Conservation (phyloP, 2,797 vertebrate species). For the Centroberyx gerrardi region DNA sequence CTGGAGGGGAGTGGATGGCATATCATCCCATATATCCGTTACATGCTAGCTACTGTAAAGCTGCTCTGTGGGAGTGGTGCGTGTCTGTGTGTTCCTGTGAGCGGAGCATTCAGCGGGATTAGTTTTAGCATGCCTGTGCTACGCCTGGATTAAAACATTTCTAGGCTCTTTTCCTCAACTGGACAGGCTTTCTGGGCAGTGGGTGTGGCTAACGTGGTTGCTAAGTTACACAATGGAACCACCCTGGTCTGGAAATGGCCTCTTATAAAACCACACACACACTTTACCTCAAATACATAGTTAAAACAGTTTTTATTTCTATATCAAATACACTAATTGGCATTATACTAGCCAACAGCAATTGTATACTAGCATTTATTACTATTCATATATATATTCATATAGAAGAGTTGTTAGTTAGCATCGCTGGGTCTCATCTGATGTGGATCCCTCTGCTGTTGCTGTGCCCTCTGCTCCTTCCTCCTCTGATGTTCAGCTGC, state of each 20-base stretch:
- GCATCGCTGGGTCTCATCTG: constrained; percentile 21
- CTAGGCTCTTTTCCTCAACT: constrained; percentile 64
- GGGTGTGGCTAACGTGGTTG: constrained; percentile 40
- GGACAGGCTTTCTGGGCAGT: constrained; percentile 42
- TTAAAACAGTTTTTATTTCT: constrained; percentile 38
- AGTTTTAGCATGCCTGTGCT: constrained; percentile 66
- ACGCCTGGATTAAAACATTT: constrained; percentile 81
- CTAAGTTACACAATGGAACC: constrained; percentile 29
- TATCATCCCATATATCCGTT: constrained; percentile 71
- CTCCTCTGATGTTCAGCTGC: constrained; percentile 63
- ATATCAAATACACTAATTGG: background rate
- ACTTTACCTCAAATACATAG: background rate
- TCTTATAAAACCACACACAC: constrained; percentile 11
- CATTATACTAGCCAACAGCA: background rate
- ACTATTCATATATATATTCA: background rate
- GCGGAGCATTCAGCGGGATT: constrained; percentile 76
- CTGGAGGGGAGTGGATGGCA: constrained; percentile 43
- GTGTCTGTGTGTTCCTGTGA: constrained; percentile 63
- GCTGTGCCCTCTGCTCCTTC: constrained; percentile 36
- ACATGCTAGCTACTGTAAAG: constrained; percentile 59
- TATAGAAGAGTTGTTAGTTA: constrained; percentile 20
- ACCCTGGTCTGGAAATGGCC: background rate
- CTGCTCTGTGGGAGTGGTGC: constrained; percentile 45
- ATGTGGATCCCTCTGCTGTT: background rate
- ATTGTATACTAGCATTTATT: background rate